Evolutionary conservation across 2,113 vertebrate species (phyloP).

Genomic region (Macaca mulatta): DNA sequence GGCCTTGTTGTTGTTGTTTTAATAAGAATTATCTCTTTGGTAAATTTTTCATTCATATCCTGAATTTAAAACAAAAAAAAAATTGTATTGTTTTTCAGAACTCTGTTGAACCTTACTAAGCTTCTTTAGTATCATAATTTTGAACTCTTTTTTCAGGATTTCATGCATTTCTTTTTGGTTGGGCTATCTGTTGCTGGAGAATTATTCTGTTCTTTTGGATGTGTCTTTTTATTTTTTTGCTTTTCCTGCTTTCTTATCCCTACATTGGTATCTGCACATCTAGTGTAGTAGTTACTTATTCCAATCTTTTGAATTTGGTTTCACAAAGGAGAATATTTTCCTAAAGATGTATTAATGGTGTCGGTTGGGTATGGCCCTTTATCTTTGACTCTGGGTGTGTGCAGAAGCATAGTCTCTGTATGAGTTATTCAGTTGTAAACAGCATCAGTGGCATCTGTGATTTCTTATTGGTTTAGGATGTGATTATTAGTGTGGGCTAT

Average conservation of each 20-base stretch:
- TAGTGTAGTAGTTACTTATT: background rate
- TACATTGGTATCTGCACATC: background rate
- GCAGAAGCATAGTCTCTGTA: background rate
- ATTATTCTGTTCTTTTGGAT: background rate
- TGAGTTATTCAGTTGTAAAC: background rate
- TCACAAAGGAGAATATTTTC: background rate
- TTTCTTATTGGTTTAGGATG: background rate
- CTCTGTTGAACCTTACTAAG: no score
- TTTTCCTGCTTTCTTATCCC: background rate
- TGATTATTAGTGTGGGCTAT: background rate
- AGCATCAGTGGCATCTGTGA: background rate
- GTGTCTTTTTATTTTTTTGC: background rate
- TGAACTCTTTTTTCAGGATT: background rate
- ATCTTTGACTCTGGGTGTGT: background rate
- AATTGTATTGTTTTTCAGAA: no score
- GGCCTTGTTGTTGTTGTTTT: no score
- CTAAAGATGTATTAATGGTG: background rate
- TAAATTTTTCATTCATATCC: no score
- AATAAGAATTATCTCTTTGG: no score
- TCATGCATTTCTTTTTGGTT: background rate
- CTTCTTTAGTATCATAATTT: no score
- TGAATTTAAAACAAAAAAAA: no score
- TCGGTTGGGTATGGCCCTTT: background rate
- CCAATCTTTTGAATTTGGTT: background rate
- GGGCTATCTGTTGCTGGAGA: background rate